Conservation (phyloP, 2,113 vertebrate genomes). For the Dicaeum eximium region DNA sequence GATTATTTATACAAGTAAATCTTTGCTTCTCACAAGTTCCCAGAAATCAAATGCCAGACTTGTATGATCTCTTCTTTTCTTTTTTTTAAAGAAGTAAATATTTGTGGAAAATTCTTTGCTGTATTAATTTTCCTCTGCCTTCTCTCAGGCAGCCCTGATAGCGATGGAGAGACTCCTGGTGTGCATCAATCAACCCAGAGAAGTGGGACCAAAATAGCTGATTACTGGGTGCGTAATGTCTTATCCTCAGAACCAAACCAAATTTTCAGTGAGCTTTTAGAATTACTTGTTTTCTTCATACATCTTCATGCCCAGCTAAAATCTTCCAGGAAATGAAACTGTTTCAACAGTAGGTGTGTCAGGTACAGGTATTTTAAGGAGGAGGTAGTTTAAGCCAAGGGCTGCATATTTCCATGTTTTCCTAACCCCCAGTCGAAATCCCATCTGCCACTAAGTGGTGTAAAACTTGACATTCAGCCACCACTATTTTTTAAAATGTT, state of each 20-base stretch:
- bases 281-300: background rate
- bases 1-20: slow-evolving; percentile 57
- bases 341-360: background rate
- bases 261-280: background rate
- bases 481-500: background rate
- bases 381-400: background rate
- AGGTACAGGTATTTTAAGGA: background rate
- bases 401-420: background rate
- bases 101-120: slow-evolving; percentile 44
- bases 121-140: slow-evolving; percentile 11
- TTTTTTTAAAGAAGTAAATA: slow-evolving; percentile 28
- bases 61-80: slow-evolving; percentile 4
- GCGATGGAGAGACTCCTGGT: background rate
- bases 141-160: background rate
- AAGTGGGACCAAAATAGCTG: background rate
- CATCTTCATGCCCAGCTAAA: background rate
- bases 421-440: background rate
- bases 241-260: background rate
- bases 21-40: slow-evolving; percentile 27
- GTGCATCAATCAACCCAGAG: background rate
- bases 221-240: background rate
- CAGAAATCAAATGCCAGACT: slow-evolving; percentile 47
- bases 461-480: background rate
- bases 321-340: background rate
- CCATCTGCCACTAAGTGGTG: slow-evolving; percentile 11